Evolutionary conservation across 2,888 invertebrate species (phyloP), one percentile per base, ranked within the genome.

Genomic region (Frankliniella intonsa): DNA sequence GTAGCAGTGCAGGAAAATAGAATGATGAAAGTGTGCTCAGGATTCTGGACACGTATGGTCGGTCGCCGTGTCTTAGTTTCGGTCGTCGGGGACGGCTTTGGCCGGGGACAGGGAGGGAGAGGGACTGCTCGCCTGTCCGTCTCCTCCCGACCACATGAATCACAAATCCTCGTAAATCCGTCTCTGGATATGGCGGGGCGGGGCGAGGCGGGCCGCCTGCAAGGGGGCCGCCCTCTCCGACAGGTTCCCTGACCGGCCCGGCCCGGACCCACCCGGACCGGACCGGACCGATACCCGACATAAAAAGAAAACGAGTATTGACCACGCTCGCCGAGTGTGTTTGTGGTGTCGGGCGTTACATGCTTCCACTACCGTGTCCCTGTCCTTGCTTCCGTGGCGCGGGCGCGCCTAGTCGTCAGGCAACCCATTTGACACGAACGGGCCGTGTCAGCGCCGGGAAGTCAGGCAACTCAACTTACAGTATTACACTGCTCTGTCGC

Each of bases 81-180:
- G 14, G n/a, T 17, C 19, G 62, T 14, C 17, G 17, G 14, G 7
- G 62, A 7, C 17, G 62, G 7, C 1, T 62, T 14, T n/a, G 62
- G 17, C 55, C 17, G 14, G 62, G 17, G 19, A 14, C 62, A 17
- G 62, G 62, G 62, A 7, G 17, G 8, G 62, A n/a, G 19, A 17
- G 62, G 0, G 62, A 22, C 9, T 8, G 22, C 25, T n/a, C 19
- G 1, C 22, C 69, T 5, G 8, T 11, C 9, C 22, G 22, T 11
- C 69, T 22, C 17, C 7, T 12, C 11, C 69, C 69, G 69, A 22
- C 69, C 69, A 10, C 69, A 22, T 69, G n/a, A 7, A 69, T 69
- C 69, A 69, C 5, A 22, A 22, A 69, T 69, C 69, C 69, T 22
- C 69, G 69, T 69, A 69, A 69, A 69, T 69, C 69, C 69, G 69